These are phyloP conservation scores for Escarpia spicata DNA, from an alignment of 2,888 invertebrate genomes.

Conservation along the genomic window DNA sequence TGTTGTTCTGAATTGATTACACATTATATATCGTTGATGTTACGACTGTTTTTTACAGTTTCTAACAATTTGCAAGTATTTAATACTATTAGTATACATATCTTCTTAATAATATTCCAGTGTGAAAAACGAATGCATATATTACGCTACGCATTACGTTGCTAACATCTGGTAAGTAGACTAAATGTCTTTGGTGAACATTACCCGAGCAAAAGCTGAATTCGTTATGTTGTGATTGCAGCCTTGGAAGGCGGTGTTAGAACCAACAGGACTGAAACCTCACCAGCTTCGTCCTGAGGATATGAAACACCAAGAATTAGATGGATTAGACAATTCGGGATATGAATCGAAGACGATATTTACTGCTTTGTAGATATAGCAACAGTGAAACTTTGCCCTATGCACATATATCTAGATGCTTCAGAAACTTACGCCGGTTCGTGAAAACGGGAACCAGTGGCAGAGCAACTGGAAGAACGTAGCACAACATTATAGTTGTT, in stretches of 20 bases:
- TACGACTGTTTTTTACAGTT: not conserved
- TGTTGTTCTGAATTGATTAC: not conserved
- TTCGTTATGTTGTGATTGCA: constrained; percentile 36
- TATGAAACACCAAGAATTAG: not conserved
- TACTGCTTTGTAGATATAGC: not conserved
- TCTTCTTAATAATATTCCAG: not conserved
- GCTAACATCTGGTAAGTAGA: not conserved
- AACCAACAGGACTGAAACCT: constrained; percentile 49
- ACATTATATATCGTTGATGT: not conserved
- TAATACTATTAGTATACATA: not conserved
- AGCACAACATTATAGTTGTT: not conserved
- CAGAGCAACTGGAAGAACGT: not conserved
- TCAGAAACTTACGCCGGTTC: not conserved
- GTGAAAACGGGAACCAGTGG: not conserved
- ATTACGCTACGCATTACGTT: not conserved
- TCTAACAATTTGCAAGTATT: not conserved
- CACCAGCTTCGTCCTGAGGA: constrained; percentile 57
- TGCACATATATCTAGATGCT: not conserved
- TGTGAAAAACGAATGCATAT: not conserved
- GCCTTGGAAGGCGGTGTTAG: constrained; percentile 46
- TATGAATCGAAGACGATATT: not conserved
- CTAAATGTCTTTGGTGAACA: not conserved
- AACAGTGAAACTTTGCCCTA: not conserved
- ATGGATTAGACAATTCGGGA: not conserved
- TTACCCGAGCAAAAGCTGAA: not conserved